phyloP scores from a whole-genome alignment of 2,797 vertebrate species.

The Pseudomugil gertrudae region DNA sequence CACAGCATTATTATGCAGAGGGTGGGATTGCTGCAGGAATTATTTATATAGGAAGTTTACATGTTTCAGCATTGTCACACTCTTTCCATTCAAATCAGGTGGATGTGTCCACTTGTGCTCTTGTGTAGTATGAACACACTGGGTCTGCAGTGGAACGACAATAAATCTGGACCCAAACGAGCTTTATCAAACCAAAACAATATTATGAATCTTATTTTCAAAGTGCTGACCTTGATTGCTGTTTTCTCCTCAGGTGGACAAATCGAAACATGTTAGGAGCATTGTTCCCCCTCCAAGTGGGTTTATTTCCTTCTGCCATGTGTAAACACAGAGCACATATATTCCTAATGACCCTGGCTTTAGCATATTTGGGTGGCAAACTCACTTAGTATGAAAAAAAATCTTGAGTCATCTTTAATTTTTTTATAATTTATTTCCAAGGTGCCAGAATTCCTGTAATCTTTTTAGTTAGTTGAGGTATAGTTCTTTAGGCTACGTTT shows the following conservation, averaged over 20 bases:
- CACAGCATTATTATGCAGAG: slow-evolving; percentile 16
- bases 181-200: neutral
- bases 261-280: neutral
- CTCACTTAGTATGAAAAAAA: neutral
- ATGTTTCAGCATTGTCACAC: slow-evolving; percentile 43
- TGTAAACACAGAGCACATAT: no score
- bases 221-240: neutral
- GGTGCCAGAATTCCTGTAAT: neutral
- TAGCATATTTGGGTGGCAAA: neutral
- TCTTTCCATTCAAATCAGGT: slow-evolving; percentile 10
- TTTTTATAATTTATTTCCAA: neutral
- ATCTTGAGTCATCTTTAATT: neutral
- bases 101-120: slow-evolving; percentile 29
- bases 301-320: neutral
- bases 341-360: neutral
- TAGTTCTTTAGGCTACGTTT: neutral
- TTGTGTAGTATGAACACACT: slow-evolving; percentile 36
- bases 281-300: neutral
- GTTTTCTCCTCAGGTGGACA: neutral
- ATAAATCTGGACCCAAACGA: neutral
- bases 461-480: neutral
- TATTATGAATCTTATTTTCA: no score
- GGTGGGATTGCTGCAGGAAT: slow-evolving; percentile 15
- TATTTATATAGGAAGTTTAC: slow-evolving; percentile 37
- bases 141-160: slow-evolving; percentile 6